These are phyloP conservation scores for Plectrocnemia conspersa DNA, from an alignment of 1,140 invertebrate species.

Conservation along the genomic window DNA sequence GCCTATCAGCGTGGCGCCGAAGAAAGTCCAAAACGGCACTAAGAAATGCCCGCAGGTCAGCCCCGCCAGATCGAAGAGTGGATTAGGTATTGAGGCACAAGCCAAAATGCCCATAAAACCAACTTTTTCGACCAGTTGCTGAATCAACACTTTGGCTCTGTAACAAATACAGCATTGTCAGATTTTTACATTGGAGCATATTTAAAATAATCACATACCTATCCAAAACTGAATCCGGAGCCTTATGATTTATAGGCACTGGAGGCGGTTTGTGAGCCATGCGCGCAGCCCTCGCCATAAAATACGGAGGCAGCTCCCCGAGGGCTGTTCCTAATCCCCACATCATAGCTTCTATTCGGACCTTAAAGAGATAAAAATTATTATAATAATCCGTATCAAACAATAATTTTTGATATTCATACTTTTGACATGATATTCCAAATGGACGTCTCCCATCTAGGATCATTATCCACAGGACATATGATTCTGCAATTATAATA, in stretches of 20 bases:
- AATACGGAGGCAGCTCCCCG: slow-evolving; percentile 94
- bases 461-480: slow-evolving; percentile 64
- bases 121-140: slow-evolving; percentile 89
- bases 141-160: slow-evolving; percentile 79
- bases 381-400: too few species aligned
- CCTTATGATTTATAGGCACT: slow-evolving; percentile 9
- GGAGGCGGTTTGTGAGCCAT: slow-evolving; percentile 52
- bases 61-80: slow-evolving; percentile 96
- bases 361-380: slow-evolving; percentile 32
- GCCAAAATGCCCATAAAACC: slow-evolving; percentile 97
- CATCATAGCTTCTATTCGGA: slow-evolving; percentile 93
- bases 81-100: slow-evolving; percentile 98
- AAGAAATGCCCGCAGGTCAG: slow-evolving; percentile 98
- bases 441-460: slow-evolving; percentile 58
- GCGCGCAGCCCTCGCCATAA: slow-evolving; percentile 92
- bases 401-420: too few species aligned
- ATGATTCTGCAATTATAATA: slow-evolving; percentile 59
- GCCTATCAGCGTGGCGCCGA: slow-evolving; percentile 96
- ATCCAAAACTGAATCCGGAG: slow-evolving; percentile 17
- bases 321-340: slow-evolving; percentile 98
- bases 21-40: slow-evolving; percentile 99
- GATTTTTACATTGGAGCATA: background rate
- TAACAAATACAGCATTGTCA: slow-evolving; percentile 39
- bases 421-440: slow-evolving; percentile 93
- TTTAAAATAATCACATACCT: slow-evolving; percentile 15